Evolutionary conservation across 1,140 invertebrate species (phyloP).

Genomic region (Oscheius sp.): DNA sequence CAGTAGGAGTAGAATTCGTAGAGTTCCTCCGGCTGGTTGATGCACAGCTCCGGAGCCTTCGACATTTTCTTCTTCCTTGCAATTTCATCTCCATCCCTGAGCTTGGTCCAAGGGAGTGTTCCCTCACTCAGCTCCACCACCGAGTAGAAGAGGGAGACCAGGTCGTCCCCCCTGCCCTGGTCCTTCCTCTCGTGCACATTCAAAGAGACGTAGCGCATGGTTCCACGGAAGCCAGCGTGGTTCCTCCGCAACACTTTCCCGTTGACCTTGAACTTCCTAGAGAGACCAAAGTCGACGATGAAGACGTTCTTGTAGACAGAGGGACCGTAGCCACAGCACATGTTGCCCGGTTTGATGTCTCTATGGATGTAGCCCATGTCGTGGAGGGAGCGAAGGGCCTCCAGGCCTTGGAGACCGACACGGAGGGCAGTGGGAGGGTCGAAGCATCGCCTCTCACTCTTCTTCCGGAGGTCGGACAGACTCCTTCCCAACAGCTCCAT

Average conservation of each 20-base stretch:
- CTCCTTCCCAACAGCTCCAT: conserved; percentile 29
- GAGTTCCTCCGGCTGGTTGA: background rate
- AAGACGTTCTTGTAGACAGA: conserved; percentile 2
- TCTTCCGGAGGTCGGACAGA: conserved; percentile 20
- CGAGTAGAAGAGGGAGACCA: conserved; percentile 20
- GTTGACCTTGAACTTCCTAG: conserved; percentile 16
- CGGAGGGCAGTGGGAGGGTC: conserved; percentile 10
- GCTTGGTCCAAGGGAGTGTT: conserved; percentile 23
- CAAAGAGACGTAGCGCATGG: conserved; percentile 25
- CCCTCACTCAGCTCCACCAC: conserved; percentile 26
- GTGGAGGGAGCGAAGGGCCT: conserved; percentile 19
- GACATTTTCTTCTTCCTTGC: conserved; percentile 5
- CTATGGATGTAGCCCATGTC: conserved; percentile 28
- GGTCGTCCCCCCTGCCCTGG: conserved; percentile 19
- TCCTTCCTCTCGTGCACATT: conserved; percentile 25
- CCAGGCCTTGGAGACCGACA: conserved; percentile 7
- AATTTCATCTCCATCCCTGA: conserved; percentile 4
- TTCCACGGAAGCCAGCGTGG: conserved; percentile 21
- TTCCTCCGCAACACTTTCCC: conserved; percentile 3
- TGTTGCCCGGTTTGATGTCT: conserved; percentile 23
- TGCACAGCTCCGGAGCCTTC: background rate
- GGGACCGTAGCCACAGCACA: background rate
- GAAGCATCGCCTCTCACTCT: conserved; percentile 5
- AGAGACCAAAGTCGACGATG: conserved; percentile 29
- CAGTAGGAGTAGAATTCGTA: background rate